These are phyloP conservation scores for Pempheris klunzingeri DNA, from an alignment of 2,797 vertebrate species.

Conservation along the genomic window DNA sequence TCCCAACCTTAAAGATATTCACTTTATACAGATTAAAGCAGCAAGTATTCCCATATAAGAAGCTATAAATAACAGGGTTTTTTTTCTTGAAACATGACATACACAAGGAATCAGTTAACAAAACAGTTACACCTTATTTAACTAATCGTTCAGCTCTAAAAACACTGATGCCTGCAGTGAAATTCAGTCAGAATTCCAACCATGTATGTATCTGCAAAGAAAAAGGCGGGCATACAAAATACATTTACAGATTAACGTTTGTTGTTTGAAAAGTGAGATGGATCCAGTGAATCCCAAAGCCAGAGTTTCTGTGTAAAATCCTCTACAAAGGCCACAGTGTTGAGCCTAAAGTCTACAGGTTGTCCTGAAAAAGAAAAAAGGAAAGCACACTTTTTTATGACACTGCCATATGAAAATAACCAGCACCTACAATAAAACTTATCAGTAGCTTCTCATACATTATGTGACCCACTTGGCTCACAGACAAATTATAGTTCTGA, in stretches of 20 bases:
- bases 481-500: background rate
- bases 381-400: background rate
- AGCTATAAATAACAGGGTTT: too few species aligned
- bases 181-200: background rate
- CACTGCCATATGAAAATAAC: background rate
- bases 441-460: background rate
- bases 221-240: background rate
- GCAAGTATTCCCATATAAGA: too few species aligned
- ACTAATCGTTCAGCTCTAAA: too few species aligned
- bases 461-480: constrained; percentile 3
- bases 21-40: background rate
- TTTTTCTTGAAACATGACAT: background rate
- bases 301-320: background rate
- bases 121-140: too few species aligned
- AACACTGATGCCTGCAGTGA: too few species aligned
- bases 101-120: background rate
- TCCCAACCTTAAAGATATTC: background rate
- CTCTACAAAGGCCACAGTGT: background rate
- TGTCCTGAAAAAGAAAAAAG: background rate
- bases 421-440: background rate
- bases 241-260: background rate
- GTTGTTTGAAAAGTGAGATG: background rate
- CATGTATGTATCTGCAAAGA: background rate
- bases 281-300: background rate
- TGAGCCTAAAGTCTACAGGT: background rate